These are phyloP conservation scores for Pimpla rufipes DNA, from an alignment of 2,888 invertebrate species.

Conservation along the genomic window DNA sequence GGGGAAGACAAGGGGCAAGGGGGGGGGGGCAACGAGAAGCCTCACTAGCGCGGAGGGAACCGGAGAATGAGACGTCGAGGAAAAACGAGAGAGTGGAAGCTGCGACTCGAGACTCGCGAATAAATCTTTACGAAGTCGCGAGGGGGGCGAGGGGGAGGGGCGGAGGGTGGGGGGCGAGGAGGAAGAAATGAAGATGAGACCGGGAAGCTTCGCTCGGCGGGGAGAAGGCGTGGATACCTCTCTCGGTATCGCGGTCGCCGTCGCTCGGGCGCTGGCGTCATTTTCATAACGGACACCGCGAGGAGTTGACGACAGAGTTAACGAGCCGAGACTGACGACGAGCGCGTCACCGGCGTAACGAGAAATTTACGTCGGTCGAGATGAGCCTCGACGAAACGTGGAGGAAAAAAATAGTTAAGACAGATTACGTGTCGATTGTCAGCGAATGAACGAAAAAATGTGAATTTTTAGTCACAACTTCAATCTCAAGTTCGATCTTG, in stretches of 20 bases:
- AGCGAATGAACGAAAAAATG: too few relatives aligned
- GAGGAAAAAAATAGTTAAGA: too few relatives aligned
- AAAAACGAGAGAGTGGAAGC: slow-evolving; percentile 48
- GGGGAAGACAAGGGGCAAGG: neutral
- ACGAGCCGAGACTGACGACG: neutral
- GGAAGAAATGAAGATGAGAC: slow-evolving; percentile 13
- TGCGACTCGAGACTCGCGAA: slow-evolving; percentile 54
- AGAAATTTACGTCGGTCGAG: neutral
- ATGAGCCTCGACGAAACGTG: too few relatives aligned
- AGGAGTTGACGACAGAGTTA: slow-evolving; percentile 4
- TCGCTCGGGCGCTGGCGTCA: neutral
- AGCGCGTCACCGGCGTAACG: slow-evolving; percentile 6
- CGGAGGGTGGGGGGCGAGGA: neutral
- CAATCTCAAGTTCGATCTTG: too few relatives aligned
- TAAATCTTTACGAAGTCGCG: slow-evolving; percentile 63
- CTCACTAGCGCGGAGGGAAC: neutral
- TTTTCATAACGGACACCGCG: slow-evolving; percentile 20
- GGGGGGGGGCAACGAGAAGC: neutral
- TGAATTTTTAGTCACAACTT: too few relatives aligned
- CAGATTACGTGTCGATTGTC: too few relatives aligned
- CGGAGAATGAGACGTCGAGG: slow-evolving; percentile 22
- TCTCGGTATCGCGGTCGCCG: neutral
- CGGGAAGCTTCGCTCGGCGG: neutral
- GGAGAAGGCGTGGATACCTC: slow-evolving; percentile 4
- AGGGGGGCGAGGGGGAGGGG: slow-evolving; percentile 34